These are phyloP conservation scores for Caenorhabditis elegans DNA, from an alignment of 1,140 invertebrate species.

Conservation along the genomic window WBcel235 BX284606.5:10063501-10064000, in stretches of 20 bases:
- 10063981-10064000: too few species aligned
- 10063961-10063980: too few species aligned
- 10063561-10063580: slow-evolving; percentile 15
- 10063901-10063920: neutral
- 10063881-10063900: slow-evolving; percentile 39
- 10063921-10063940: too few species aligned
- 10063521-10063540: neutral
- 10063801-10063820: slow-evolving; percentile 25
- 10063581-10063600: slow-evolving; percentile 30
- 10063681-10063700: neutral
- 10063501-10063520: slow-evolving; percentile 19
- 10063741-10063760: neutral
- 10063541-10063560: slow-evolving; percentile 20
- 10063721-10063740: neutral
- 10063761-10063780: slow-evolving; percentile 1
- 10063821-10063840: slow-evolving; percentile 32
- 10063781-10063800: neutral
- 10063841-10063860: slow-evolving; percentile 30
- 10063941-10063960: too few species aligned
- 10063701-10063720: neutral
- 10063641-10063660: neutral
- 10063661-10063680: neutral
- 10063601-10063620: neutral
- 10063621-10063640: neutral
- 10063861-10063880: neutral